Evolutionary conservation across 2,113 vertebrate genomes (phyloP), one percentile per base, ranked within the genome.

Genomic region (Pseudopodoces humilis): DNA sequence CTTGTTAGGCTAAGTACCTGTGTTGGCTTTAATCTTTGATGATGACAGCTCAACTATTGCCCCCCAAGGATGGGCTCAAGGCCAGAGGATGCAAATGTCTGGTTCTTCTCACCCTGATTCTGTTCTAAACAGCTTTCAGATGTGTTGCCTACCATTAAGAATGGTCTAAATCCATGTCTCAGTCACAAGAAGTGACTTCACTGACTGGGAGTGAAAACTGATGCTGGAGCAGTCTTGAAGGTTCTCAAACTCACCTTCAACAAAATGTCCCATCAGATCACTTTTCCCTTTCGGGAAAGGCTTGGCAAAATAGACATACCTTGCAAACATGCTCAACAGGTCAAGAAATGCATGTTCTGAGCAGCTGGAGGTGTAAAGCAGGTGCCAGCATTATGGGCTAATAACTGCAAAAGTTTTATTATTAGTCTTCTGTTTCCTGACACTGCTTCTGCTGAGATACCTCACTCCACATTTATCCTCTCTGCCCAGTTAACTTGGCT

Each of bases 1-100:
- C 90, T 91, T 90, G 43, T 90, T 90, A 83, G 76, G 65, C 63
- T 86, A 83, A 94, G 85, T 92, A 94, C 85, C 88, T 93, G 71
- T 76, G 44, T 50, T 90, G 55, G 55, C 55, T 90, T 88, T 88
- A 83, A 77, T 86, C 82, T 91, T 85, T 76, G 35, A 83, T 75
- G 71, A 67, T 93, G 60, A 65, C 71, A 92, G 82, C 19, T 49
- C 23, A 44, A 88, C 72, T 70, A 39, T 68, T 95, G 91, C 58
- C 81, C 71, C 62, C 56, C 60, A 83, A 81, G 82, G 52, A 90
- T 71, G 76, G 88, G 76, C 87, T 96, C 64, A 83, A 72, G 71
- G 68, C 79, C 92, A 93, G 64, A 92, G 83, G 76, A 90, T 68
- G 83, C 49, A 64, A 80, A 90, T 65, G 55, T 74, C 79, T 90